phyloP scores from a whole-genome alignment of 2,888 invertebrate species.

The Parnassius apollo region DNA sequence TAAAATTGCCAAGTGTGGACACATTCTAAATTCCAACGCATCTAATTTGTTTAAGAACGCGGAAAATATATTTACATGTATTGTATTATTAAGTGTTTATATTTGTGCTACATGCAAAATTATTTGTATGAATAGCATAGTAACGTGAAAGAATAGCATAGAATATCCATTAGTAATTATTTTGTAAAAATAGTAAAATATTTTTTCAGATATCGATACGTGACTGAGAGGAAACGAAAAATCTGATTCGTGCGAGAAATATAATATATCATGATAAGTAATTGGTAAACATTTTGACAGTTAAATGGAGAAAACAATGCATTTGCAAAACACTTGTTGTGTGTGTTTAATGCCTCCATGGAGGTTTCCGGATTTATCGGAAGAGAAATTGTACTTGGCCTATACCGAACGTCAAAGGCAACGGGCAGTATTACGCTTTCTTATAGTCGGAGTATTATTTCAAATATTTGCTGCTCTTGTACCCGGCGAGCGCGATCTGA shows the following conservation, averaged over 20 bases:
- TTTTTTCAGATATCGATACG: slow-evolving; percentile 3
- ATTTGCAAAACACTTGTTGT: slow-evolving; percentile 46
- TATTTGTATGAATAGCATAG: too few species aligned
- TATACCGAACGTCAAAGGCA: slow-evolving; percentile 68
- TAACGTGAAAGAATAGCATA: too few species aligned
- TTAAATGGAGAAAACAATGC: slow-evolving; percentile 58
- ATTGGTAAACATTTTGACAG: slow-evolving; percentile 36
- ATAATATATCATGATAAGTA: slow-evolving; percentile 27
- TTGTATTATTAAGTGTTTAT: too few species aligned
- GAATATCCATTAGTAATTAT: background rate
- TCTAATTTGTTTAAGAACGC: too few species aligned
- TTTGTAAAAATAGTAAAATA: background rate
- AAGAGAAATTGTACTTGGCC: slow-evolving; percentile 64
- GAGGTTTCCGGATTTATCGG: slow-evolving; percentile 61
- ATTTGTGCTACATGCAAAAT: too few species aligned
- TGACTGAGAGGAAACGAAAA: too few species aligned
- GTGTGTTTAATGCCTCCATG: slow-evolving; percentile 62
- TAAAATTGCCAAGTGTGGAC: too few species aligned
- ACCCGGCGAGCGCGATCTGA: slow-evolving; percentile 63
- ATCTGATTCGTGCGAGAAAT: too few species aligned
- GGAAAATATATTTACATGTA: too few species aligned
- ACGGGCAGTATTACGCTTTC: slow-evolving; percentile 62
- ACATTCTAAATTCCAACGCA: too few species aligned
- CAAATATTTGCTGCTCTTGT: slow-evolving; percentile 61
- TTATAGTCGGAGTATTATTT: slow-evolving; percentile 58